Evolutionary conservation across 2,797 vertebrate genomes (phyloP), one percentile per base, ranked within the genome.

Genomic region (Poeciliopsis infans): DNA sequence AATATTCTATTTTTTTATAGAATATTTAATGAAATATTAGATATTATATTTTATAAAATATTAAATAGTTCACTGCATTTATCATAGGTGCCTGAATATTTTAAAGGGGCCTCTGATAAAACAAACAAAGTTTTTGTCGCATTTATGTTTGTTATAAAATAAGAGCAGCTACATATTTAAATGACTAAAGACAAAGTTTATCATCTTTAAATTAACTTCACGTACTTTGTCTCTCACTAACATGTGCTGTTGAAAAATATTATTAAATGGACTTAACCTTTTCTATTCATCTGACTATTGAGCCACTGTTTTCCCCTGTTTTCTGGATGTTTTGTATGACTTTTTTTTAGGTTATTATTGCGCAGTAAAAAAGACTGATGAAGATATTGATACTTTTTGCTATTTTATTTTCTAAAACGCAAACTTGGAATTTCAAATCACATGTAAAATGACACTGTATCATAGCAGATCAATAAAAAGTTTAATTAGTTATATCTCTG

Each of bases 381-480:
- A 36, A 73, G 28, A 20, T 28, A 36, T 51, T 36, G 11, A 4
- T 4, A 73, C 10, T 74, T 61, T 39, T 53, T 71, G 36, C 10
- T n/a, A 28, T 28, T 77, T 79, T 46, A 47, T 20, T 49, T 61
- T 55, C 66, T 28, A 5, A 61, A 28, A 47, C 36, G 36, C 7
- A 71, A 23, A 64, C 23, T 11, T n/a, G 49, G 76, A 8, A 53
- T 76, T 39, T 70, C 45, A 61, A 77, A 74, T 39, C 7, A 20
- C 31, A 39, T 20, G 7, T 12, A 41, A 39, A 23, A 31, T 16
- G 8, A 41, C 4, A 18, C 6, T 36, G 28, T 16, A 18, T 64
- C 16, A 57, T 23, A n/a, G 12, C 2, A 0, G 36, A 41, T 43
- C 10, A 69, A 69, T 39, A 36, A 41, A n/a, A 69, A 43, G 39